Evolutionary conservation across 1,140 invertebrate genomes (phyloP).

Genomic region (Trachymyrmex septentrionalis): DNA sequence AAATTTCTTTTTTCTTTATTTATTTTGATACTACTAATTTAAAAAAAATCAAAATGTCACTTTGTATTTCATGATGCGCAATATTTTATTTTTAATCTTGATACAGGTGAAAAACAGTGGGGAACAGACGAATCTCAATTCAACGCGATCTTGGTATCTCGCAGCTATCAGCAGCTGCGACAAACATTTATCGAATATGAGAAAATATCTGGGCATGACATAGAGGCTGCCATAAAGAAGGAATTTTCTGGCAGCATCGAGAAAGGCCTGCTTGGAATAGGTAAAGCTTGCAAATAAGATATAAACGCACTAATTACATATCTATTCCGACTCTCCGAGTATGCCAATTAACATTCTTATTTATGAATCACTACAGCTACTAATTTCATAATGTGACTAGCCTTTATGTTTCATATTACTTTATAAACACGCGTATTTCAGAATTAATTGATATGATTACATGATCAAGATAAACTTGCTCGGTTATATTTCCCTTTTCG

Average conservation of each 20-base stretch:
- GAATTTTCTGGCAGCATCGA: constrained; percentile 91
- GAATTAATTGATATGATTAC: not conserved
- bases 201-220: constrained; percentile 89
- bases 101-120: constrained; percentile 88
- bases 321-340: constrained; percentile 1
- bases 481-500: not conserved
- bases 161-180: constrained; percentile 89
- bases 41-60: not conserved
- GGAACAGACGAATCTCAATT: constrained; percentile 92
- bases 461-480: not conserved
- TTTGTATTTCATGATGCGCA: not conserved
- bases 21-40: not conserved
- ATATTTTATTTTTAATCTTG: constrained; percentile 4
- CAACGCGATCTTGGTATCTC: constrained; percentile 88
- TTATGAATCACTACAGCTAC: not conserved
- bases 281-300: constrained; percentile 77
- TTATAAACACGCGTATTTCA: not conserved
- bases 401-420: constrained; percentile 14
- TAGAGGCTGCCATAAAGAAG: constrained; percentile 90
- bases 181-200: constrained; percentile 89
- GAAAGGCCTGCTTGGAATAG: constrained; percentile 89
- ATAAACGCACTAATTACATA: not conserved
- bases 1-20: not conserved
- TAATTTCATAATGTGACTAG: constrained; percentile 40
- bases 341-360: constrained; percentile 16